Percentiles rank a stretch among this genome's conserved stretches.
These are phyloP conservation scores for silkworm (Bombyx mori) DNA, from an alignment of 1,140 invertebrate species.

Conservation along the genomic window ASM3026992v2 NC_085128.1:12875501-12876000, in stretches of 20 bases:
- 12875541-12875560: constrained; percentile 87
- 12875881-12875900: no score
- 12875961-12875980: no score
- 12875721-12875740: constrained; percentile 84
- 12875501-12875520: no score
- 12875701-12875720: constrained; percentile 91
- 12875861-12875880: no score
- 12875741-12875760: constrained; percentile 33
- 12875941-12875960: no score
- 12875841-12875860: no score
- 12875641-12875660: constrained; percentile 89
- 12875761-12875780: background rate
- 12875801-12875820: no score
- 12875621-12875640: constrained; percentile 96
- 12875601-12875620: constrained; percentile 90
- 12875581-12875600: constrained; percentile 84
- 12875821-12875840: no score
- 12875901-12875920: no score
- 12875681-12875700: constrained; percentile 92
- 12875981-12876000: no score
- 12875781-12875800: background rate
- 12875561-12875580: constrained; percentile 90
- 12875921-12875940: no score
- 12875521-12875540: background rate
- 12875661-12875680: constrained; percentile 88